Conservation (phyloP, 2,888 invertebrate genomes). For the Chymomyza procnemis region DNA sequence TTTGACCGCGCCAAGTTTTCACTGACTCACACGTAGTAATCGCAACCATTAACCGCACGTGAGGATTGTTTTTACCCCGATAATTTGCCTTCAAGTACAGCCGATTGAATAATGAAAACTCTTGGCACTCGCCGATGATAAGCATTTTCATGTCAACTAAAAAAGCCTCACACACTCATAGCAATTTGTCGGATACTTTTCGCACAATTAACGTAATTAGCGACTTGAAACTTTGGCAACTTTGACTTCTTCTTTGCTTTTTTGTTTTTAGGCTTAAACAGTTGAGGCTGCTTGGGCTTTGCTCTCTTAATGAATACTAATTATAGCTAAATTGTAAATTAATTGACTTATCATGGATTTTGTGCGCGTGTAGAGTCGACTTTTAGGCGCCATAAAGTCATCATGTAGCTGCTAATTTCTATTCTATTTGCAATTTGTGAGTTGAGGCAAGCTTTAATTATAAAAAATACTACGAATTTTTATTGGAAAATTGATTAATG, state of each 20-base stretch:
- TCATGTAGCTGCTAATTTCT: slow-evolving; percentile 17
- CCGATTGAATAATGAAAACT: not conserved
- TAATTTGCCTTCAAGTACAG: not conserved
- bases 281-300: slow-evolving; percentile 23
- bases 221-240: slow-evolving; percentile 23
- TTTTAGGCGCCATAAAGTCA: slow-evolving; percentile 12
- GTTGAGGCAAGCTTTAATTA: not conserved
- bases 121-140: slow-evolving; percentile 3
- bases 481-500: too few species aligned
- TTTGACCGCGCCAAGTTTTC: not conserved
- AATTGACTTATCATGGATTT: slow-evolving; percentile 35
- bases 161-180: not conserved
- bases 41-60: not conserved
- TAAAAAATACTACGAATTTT: too few species aligned
- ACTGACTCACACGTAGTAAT: not conserved
- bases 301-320: slow-evolving; percentile 45
- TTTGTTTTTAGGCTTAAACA: slow-evolving; percentile 18
- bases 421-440: slow-evolving; percentile 33
- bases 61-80: not conserved
- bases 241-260: slow-evolving; percentile 7
- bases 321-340: slow-evolving; percentile 45
- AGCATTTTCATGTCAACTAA: slow-evolving; percentile 3
- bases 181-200: slow-evolving; percentile 6
- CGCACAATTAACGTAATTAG: slow-evolving; percentile 29
- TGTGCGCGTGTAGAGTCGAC: not conserved